Percentiles rank a stretch among this genome's conserved stretches.
phyloP scores from a whole-genome alignment of 1,140 invertebrate genomes.

The Drosophila varians region DNA sequence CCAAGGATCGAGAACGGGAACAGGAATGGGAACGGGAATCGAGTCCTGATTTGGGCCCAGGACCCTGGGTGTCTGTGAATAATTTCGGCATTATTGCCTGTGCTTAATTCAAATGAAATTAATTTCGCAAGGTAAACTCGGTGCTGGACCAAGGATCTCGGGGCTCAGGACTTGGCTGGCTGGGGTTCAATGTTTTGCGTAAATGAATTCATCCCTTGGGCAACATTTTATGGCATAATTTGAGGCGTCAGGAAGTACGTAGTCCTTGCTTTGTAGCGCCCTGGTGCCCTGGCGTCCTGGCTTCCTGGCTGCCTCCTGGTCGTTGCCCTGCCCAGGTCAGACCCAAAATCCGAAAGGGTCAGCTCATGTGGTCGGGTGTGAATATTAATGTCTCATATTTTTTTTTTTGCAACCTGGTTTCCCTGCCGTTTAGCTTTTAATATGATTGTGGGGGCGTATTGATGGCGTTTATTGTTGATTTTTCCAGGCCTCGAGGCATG shows the following conservation, averaged over 20 bases:
- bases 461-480: conserved; percentile 49
- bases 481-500: conserved; percentile 12
- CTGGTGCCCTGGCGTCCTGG: no score
- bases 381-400: conserved; percentile 80
- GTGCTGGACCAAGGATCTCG: conserved; percentile 43
- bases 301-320: no score
- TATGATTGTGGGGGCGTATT: conserved; percentile 28
- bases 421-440: conserved; percentile 68
- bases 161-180: conserved; percentile 9
- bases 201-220: conserved; percentile 80
- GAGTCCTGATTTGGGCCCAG: conserved; percentile 45
- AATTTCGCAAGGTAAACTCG: conserved; percentile 75
- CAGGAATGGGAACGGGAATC: conserved; percentile 1
- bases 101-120: conserved; percentile 81
- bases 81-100: conserved; percentile 80
- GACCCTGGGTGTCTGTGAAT: conserved; percentile 72
- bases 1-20: neutral
- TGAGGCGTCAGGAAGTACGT: conserved; percentile 72
- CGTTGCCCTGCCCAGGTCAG: neutral
- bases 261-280: conserved; percentile 13
- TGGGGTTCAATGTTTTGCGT: conserved; percentile 68
- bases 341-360: conserved; percentile 27
- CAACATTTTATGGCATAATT: conserved; percentile 81
- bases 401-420: conserved; percentile 59
- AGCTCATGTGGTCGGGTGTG: conserved; percentile 49